Percentiles rank a stretch among this genome's conserved stretches.
phyloP scores from a whole-genome alignment of 2,113 vertebrate genomes.

The Pterocles orientalis region DNA sequence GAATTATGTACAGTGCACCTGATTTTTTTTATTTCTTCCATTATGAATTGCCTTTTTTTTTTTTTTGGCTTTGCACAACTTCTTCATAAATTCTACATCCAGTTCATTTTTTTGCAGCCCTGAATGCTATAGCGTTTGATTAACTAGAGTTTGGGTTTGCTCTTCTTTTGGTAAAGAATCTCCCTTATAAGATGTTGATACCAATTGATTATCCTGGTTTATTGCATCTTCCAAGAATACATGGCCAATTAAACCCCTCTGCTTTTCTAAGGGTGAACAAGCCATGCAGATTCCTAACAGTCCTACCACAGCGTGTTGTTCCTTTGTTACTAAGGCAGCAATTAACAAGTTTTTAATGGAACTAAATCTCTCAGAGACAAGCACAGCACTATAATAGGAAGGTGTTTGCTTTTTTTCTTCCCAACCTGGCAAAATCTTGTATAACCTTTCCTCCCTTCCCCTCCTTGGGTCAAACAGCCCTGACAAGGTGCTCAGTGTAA shows the following conservation, averaged over 20 bases:
- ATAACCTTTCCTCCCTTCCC: neutral
- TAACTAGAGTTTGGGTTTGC: conserved; percentile 12
- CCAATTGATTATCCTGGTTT: conserved; percentile 42
- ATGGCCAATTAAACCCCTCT: conserved; percentile 65
- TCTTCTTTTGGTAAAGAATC: conserved; percentile 5
- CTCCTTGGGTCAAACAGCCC: neutral
- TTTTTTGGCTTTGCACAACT: neutral
- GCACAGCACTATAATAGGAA: conserved; percentile 50
- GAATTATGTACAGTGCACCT: neutral
- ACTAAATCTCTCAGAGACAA: conserved; percentile 63
- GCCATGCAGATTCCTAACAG: conserved; percentile 27
- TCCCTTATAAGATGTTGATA: conserved; percentile 39
- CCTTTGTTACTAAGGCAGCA: conserved; percentile 73
- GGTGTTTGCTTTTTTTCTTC: conserved; percentile 18
- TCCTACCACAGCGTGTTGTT: conserved; percentile 58
- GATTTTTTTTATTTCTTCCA: neutral
- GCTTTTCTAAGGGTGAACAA: conserved; percentile 42
- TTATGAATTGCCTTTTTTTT: neutral
- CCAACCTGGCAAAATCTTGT: neutral
- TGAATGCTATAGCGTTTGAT: neutral
- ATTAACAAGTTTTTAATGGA: conserved; percentile 73
- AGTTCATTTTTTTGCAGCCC: neutral
- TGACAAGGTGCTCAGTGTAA: neutral
- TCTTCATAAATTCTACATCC: neutral
- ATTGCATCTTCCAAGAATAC: conserved; percentile 55